A percentile compares a stretch with the other conserved stretches of the same genome.
phyloP scores from a whole-genome alignment of 2,113 vertebrate genomes.

The Hydrolagus affinis region DNA sequence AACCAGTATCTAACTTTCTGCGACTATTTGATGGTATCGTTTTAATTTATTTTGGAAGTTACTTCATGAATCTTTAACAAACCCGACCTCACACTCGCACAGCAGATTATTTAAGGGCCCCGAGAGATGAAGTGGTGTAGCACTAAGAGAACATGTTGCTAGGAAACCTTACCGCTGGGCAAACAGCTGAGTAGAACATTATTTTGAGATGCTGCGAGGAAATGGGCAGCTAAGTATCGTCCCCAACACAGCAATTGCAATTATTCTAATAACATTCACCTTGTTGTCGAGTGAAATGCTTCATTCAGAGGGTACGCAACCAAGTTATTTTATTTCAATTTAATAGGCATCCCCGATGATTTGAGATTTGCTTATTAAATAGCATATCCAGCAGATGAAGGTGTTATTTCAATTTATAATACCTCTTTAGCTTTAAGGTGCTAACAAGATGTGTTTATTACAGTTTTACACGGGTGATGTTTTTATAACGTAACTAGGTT shows the following conservation, averaged over 20 bases:
- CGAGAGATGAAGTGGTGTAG: conserved; percentile 50
- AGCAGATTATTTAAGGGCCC: conserved; percentile 54
- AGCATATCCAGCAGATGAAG: not conserved
- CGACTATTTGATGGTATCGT: not conserved
- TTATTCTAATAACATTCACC: conserved; percentile 53
- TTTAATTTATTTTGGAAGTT: conserved; percentile 9
- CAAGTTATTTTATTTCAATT: not conserved
- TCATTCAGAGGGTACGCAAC: no score
- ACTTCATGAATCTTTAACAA: conserved; percentile 53
- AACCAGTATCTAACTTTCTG: not conserved
- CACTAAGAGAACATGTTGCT: conserved; percentile 54
- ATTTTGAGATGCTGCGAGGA: conserved; percentile 48
- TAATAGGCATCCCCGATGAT: not conserved
- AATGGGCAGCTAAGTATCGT: conserved; percentile 51
- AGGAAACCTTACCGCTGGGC: conserved; percentile 55
- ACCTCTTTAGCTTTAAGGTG: not conserved
- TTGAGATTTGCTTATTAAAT: not conserved
- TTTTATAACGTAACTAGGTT: no score
- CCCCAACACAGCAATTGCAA: conserved; percentile 53
- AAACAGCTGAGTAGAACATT: conserved; percentile 51
- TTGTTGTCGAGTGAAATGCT: conserved; percentile 37
- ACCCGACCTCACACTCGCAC: conserved; percentile 49
- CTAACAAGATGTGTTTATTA: not conserved
- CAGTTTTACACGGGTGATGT: not conserved
- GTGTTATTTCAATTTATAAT: not conserved